A percentile compares a stretch with the other conserved stretches of the same genome.
Conservation (phyloP, 1,140 invertebrate species). For the Cotesia chilonis region DNA sequence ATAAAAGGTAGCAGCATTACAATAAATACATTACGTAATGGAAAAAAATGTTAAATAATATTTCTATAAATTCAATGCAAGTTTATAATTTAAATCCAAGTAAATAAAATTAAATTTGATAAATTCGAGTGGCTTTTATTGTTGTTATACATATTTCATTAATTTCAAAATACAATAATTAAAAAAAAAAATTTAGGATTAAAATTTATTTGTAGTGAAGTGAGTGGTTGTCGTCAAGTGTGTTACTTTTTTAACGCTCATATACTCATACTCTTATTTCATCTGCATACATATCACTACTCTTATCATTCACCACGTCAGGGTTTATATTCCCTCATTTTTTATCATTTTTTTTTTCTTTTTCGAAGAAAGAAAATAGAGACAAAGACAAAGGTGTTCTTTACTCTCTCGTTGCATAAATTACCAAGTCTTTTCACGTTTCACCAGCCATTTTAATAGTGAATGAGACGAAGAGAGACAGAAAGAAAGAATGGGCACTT, state of each 20-base stretch:
- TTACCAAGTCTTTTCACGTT: slow-evolving; percentile 42
- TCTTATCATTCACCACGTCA: slow-evolving; percentile 25
- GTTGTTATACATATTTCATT: too few relatives aligned
- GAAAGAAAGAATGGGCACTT: too few relatives aligned
- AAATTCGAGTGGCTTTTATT: too few relatives aligned
- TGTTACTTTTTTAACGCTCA: slow-evolving; percentile 18
- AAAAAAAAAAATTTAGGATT: too few relatives aligned
- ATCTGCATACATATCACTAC: slow-evolving; percentile 23
- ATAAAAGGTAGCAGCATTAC: too few relatives aligned
- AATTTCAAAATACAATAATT: too few relatives aligned
- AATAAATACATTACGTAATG: too few relatives aligned
- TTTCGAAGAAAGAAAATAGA: slow-evolving; percentile 21
- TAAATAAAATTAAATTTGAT: background rate
- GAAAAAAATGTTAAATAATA: too few relatives aligned
- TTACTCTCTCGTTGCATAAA: slow-evolving; percentile 39
- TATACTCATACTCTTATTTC: slow-evolving; percentile 18
- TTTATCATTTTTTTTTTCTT: slow-evolving; percentile 2
- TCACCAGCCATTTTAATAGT: slow-evolving; percentile 31
- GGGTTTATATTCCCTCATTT: slow-evolving; percentile 11
- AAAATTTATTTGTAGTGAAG: background rate
- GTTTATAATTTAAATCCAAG: too few relatives aligned
- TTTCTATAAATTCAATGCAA: too few relatives aligned
- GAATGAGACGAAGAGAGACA: too few relatives aligned
- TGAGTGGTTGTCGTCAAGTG: background rate
- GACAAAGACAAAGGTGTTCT: slow-evolving; percentile 32